Percentiles rank a stretch among this genome's conserved stretches.
phyloP scores from a whole-genome alignment of 2,113 vertebrate species.

The Glaucomys volans region DNA sequence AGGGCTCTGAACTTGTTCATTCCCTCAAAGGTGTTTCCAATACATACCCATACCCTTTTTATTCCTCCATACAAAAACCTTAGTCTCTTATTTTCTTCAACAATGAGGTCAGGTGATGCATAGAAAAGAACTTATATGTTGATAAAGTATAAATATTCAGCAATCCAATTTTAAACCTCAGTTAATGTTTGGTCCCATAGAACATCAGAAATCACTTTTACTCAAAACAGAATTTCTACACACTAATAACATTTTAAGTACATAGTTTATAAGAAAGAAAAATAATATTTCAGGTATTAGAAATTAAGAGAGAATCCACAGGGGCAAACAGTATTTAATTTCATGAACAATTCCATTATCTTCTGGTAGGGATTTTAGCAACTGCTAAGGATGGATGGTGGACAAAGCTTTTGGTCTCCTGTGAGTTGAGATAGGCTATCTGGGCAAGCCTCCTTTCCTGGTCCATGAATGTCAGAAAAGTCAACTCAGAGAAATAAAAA shows the following conservation, averaged over 20 bases:
- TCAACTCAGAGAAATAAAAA: conserved; percentile 23
- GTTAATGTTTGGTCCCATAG: conserved; percentile 22
- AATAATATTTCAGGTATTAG: conserved; percentile 9
- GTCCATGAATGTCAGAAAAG: neutral
- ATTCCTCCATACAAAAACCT: neutral
- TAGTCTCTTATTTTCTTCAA: conserved; percentile 11
- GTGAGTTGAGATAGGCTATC: neutral
- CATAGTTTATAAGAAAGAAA: neutral
- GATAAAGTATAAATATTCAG: conserved; percentile 25
- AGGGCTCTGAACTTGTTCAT: neutral
- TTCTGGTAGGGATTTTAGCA: conserved; percentile 13
- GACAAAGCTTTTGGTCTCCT: neutral
- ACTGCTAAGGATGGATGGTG: neutral
- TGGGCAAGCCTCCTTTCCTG: neutral
- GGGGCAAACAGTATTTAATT: neutral
- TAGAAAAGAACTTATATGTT: conserved; percentile 33
- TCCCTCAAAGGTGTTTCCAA: neutral
- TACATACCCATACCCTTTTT: neutral
- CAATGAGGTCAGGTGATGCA: neutral
- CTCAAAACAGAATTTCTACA: neutral
- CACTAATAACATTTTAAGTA: conserved; percentile 25
- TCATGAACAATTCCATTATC: neutral
- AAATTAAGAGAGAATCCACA: neutral
- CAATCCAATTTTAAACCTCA: conserved; percentile 22
- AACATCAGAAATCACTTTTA: neutral